These are phyloP conservation scores for Periphyllus acericola DNA, from an alignment of 2,888 invertebrate genomes.

Conservation along the genomic window DNA sequence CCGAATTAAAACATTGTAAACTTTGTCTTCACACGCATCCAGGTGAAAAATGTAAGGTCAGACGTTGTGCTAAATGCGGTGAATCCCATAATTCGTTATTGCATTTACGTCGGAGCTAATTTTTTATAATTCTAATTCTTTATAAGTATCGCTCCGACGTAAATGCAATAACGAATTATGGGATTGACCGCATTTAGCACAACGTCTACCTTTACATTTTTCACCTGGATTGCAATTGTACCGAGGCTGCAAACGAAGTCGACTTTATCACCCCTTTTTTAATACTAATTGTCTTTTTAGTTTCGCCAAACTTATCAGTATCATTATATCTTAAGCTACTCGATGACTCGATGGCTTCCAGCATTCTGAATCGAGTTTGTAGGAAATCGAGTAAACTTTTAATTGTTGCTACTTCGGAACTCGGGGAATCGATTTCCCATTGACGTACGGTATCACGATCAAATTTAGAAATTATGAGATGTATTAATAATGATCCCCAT, in stretches of 20 bases:
- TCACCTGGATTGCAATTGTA: not conserved
- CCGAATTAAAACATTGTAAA: no score
- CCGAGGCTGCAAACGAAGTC: not conserved
- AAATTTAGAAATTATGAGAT: not conserved
- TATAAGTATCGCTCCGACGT: no score
- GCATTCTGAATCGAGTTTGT: not conserved
- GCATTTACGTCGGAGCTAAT: no score
- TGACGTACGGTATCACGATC: not conserved
- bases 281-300: no score
- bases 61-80: not conserved
- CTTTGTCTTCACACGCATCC: no score
- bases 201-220: not conserved
- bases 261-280: not conserved
- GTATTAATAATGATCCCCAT: not conserved
- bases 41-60: no score
- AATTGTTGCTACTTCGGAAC: not conserved
- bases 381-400: not conserved
- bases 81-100: no score
- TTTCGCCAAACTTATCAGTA: not conserved
- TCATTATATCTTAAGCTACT: not conserved
- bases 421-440: not conserved
- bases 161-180: no score
- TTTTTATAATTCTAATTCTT: no score
- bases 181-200: no score
- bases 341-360: not conserved